Evolutionary conservation across 2,113 vertebrate genomes (phyloP).

Genomic region (Semnornis frantzii): DNA sequence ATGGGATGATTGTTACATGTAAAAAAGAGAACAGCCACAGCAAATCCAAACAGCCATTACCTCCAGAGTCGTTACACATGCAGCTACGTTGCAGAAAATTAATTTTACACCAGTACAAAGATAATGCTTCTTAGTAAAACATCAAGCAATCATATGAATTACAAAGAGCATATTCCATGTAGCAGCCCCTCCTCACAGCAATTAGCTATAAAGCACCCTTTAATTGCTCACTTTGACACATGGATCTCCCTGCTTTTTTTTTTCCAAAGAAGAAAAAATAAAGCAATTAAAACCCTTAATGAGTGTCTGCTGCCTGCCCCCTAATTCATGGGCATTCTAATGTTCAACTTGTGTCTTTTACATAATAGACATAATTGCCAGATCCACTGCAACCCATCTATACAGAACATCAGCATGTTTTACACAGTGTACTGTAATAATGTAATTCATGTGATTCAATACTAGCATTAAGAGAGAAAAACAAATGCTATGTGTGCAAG

Average conservation of each 20-base stretch:
- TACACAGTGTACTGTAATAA: constrained; percentile 64
- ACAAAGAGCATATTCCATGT: constrained; percentile 1
- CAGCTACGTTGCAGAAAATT: constrained; percentile 15
- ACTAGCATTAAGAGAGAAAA: constrained; percentile 58
- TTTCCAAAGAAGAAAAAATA: constrained; percentile 34
- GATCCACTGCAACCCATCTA: constrained; percentile 38
- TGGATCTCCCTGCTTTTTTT: constrained; percentile 8
- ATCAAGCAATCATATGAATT: constrained; percentile 17
- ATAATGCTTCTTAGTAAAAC: constrained; percentile 33
- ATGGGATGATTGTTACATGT: not conserved
- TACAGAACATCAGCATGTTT: constrained; percentile 30
- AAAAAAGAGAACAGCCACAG: constrained; percentile 2
- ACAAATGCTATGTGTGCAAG: constrained; percentile 19
- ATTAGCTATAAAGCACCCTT: constrained; percentile 51
- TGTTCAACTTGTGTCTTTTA: constrained; percentile 35
- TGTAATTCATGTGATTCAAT: constrained; percentile 59
- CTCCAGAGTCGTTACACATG: not conserved
- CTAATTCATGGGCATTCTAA: constrained; percentile 34
- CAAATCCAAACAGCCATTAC: constrained; percentile 29
- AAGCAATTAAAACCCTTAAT: constrained; percentile 63
- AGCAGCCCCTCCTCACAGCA: constrained; percentile 27
- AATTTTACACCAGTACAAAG: constrained; percentile 36
- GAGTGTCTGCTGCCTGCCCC: constrained; percentile 7
- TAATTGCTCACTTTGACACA: constrained; percentile 45
- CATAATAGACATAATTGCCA: constrained; percentile 56